Conservation (phyloP, 35 echinoderm and acorn worm genomes). For the Ophiothrix spiculata region DNA sequence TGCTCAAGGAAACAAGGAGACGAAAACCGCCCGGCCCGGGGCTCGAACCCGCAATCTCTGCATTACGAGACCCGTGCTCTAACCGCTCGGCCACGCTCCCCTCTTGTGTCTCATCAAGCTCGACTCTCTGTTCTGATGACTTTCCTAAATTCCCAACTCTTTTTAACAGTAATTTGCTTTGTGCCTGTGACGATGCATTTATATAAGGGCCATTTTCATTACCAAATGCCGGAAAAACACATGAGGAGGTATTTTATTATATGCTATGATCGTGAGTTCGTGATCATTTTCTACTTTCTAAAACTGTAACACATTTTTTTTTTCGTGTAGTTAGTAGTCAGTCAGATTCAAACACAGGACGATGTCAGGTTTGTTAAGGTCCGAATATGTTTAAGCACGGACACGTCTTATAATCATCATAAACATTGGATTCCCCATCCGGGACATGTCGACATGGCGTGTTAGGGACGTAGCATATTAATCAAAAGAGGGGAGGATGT, state of each 20-base stretch:
- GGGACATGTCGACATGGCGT: no score
- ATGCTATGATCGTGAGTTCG: conserved; percentile 14
- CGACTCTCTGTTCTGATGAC: no score
- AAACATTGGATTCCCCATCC: not conserved
- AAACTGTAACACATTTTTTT: not conserved
- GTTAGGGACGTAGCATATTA: no score
- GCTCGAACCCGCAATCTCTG: no score
- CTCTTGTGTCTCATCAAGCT: no score
- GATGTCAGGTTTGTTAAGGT: not conserved
- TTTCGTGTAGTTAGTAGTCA: no score
- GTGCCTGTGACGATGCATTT: conserved; percentile 11
- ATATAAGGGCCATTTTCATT: conserved; percentile 16
- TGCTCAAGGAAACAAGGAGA: no score
- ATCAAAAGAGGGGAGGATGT: not conserved
- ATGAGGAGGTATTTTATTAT: conserved; percentile 13
- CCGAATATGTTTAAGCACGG: conserved; percentile 2
- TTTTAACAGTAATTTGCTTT: conserved; percentile 13
- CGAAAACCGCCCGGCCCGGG: no score
- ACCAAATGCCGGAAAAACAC: conserved; percentile 11
- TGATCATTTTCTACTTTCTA: conserved; percentile 16
- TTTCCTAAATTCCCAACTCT: not conserved
- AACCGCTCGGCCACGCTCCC: no score
- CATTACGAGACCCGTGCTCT: no score
- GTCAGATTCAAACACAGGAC: not conserved
- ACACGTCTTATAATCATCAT: not conserved